phyloP scores from a whole-genome alignment of 1,140 invertebrate genomes.

The Drosophila simulans region DNA sequence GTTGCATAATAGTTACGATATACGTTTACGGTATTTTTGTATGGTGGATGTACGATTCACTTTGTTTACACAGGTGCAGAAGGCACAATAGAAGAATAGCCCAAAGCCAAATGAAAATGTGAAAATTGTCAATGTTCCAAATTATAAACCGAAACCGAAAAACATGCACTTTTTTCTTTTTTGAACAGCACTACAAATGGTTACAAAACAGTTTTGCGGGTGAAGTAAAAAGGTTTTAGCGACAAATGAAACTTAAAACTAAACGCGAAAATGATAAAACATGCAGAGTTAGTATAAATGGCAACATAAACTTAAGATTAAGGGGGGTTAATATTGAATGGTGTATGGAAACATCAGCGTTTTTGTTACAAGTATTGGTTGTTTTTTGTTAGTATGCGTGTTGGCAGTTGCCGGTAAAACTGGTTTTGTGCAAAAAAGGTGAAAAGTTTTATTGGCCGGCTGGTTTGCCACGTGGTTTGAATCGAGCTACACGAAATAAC shows the following conservation, averaged over 20 bases:
- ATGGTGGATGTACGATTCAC: constrained; percentile 30
- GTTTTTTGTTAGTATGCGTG: not conserved
- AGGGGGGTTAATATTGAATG: not conserved
- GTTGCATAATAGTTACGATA: constrained; percentile 46
- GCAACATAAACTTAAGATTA: not conserved
- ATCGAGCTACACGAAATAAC: not conserved
- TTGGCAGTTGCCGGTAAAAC: constrained; percentile 13
- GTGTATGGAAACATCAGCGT: not conserved
- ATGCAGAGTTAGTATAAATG: constrained; percentile 17
- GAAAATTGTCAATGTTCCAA: constrained; percentile 15
- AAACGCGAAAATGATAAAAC: constrained; percentile 18
- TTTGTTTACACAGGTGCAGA: constrained; percentile 25
- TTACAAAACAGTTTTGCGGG: not conserved
- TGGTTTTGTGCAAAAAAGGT: constrained; percentile 21
- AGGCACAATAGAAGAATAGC: constrained; percentile 15
- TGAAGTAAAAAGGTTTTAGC: not conserved
- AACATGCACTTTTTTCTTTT: constrained; percentile 18
- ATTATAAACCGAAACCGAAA: constrained; percentile 13
- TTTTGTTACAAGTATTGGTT: not conserved
- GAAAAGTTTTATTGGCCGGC: constrained; percentile 4
- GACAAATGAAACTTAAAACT: constrained; percentile 6
- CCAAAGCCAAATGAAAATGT: constrained; percentile 52
- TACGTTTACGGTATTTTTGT: constrained; percentile 9
- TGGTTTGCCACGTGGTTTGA: constrained; percentile 35
- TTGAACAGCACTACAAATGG: constrained; percentile 10